phyloP scores from a whole-genome alignment of 2,888 invertebrate genomes.

The Apotomis betuletana region DNA sequence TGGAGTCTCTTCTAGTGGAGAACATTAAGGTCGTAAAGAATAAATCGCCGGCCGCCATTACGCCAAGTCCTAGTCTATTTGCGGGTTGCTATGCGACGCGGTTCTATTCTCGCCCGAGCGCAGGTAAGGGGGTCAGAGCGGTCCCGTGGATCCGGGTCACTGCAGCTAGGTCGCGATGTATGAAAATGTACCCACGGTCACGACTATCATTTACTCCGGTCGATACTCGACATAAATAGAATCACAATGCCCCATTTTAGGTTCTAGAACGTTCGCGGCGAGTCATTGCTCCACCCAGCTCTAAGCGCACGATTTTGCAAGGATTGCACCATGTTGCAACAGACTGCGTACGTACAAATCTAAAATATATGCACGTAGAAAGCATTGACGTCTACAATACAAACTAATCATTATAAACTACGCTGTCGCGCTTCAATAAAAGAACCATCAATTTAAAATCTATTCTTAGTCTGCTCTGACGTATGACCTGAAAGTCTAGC shows the following conservation, averaged over 20 bases:
- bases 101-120: conserved; percentile 38
- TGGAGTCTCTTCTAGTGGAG: neutral
- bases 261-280: conserved; percentile 29
- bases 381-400: neutral
- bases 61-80: conserved; percentile 27
- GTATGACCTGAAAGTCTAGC: conserved; percentile 34
- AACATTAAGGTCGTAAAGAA: neutral
- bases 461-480: conserved; percentile 21
- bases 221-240: conserved; percentile 28
- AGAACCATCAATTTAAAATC: neutral
- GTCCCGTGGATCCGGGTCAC: conserved; percentile 66
- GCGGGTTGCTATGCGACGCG: conserved; percentile 39
- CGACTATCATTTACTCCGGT: conserved; percentile 42
- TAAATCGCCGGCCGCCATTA: conserved; percentile 15
- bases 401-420: conserved; percentile 11
- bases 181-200: conserved; percentile 54
- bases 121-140: conserved; percentile 62
- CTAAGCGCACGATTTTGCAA: conserved; percentile 10
- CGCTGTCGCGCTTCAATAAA: conserved; percentile 5
- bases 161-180: conserved; percentile 62
- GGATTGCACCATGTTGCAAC: conserved; percentile 28
- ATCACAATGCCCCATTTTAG: conserved; percentile 31
- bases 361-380: neutral
- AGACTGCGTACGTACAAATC: neutral
- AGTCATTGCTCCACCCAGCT: conserved; percentile 13